These are phyloP conservation scores for Campoletis raptor DNA, from an alignment of 2,888 invertebrate genomes.

Conservation along the genomic window DNA sequence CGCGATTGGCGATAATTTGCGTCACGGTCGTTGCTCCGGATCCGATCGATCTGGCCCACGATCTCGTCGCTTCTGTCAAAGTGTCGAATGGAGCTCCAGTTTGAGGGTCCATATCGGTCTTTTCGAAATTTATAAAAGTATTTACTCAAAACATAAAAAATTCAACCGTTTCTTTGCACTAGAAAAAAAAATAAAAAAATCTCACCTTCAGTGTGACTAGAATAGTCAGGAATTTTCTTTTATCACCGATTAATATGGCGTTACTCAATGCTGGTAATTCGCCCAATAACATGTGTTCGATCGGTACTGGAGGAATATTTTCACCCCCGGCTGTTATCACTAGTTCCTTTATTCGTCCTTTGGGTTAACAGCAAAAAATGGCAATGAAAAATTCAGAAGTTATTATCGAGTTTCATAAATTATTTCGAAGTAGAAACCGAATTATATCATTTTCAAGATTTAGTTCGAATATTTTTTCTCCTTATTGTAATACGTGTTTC, in stretches of 20 bases:
- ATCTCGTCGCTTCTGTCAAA: constrained; percentile 88
- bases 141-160: not conserved
- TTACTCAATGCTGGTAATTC: constrained; percentile 92
- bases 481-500: no score
- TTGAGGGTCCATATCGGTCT: constrained; percentile 91
- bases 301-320: constrained; percentile 94
- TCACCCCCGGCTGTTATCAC: constrained; percentile 98
- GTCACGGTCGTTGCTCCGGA: constrained; percentile 90
- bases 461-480: not conserved
- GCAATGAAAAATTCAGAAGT: no score
- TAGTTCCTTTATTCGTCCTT: constrained; percentile 88
- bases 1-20: constrained; percentile 89
- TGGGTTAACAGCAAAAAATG: not conserved
- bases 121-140: constrained; percentile 59
- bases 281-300: constrained; percentile 92
- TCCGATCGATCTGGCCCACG: constrained; percentile 91
- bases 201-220: constrained; percentile 94
- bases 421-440: not conserved
- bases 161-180: not conserved
- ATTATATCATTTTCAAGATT: not conserved
- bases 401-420: no score
- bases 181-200: not conserved
- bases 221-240: constrained; percentile 93
- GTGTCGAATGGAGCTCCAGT: constrained; percentile 91
- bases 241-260: constrained; percentile 95